phyloP scores from a whole-genome alignment of 2,113 vertebrate species.

The Siniperca chuatsi region DNA sequence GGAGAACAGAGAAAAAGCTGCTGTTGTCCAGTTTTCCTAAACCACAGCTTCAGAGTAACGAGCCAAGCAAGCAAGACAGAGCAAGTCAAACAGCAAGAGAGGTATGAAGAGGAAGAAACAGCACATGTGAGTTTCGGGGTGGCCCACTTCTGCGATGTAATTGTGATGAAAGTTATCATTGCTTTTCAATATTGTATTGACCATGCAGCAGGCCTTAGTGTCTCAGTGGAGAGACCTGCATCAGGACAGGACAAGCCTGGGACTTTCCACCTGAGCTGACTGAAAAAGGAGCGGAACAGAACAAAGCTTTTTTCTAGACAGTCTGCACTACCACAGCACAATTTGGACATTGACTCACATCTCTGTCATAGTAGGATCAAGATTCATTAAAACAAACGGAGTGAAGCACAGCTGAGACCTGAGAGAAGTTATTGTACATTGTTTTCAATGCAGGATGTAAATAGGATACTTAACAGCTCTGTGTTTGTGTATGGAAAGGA shows the following conservation, averaged over 20 bases:
- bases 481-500: slow-evolving; percentile 45
- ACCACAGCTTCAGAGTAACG: slow-evolving; percentile 47
- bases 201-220: slow-evolving; percentile 12
- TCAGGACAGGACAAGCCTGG: slow-evolving; percentile 27
- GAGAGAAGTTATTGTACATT: slow-evolving; percentile 1
- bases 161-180: slow-evolving; percentile 33
- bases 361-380: slow-evolving; percentile 28
- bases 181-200: slow-evolving; percentile 28
- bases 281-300: slow-evolving; percentile 36
- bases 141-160: slow-evolving; percentile 38
- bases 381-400: not conserved
- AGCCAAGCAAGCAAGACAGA: slow-evolving; percentile 42
- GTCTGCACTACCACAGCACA: not conserved
- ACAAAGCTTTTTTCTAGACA: slow-evolving; percentile 42
- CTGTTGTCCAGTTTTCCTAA: slow-evolving; percentile 71
- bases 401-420: slow-evolving; percentile 17
- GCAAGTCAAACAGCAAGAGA: slow-evolving; percentile 42
- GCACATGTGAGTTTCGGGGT: slow-evolving; percentile 59
- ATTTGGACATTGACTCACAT: slow-evolving; percentile 49
- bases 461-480: slow-evolving; percentile 22
- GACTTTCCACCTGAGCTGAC: slow-evolving; percentile 67
- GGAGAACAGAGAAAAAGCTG: slow-evolving; percentile 61
- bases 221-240: slow-evolving; percentile 41
- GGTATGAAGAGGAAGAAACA: slow-evolving; percentile 49
- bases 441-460: slow-evolving; percentile 15